Conservation (phyloP, 2,797 vertebrate species). For the Denticeps clupeoides region DNA sequence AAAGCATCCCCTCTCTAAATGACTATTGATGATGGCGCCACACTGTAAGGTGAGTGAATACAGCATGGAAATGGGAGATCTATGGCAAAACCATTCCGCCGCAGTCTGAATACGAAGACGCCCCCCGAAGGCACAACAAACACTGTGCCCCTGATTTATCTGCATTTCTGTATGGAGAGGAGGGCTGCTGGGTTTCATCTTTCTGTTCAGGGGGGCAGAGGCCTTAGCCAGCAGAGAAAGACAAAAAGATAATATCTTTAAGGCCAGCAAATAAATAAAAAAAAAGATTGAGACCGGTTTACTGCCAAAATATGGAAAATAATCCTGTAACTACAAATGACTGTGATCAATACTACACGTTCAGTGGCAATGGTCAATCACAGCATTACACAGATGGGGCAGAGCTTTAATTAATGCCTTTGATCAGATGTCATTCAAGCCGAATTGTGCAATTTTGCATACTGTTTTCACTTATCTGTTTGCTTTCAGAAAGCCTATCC, state of each 20-base stretch:
- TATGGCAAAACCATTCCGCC: conserved; percentile 23
- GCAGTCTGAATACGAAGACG: conserved; percentile 28
- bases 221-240: not conserved
- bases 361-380: not conserved
- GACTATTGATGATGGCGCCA: conserved; percentile 66
- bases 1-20: conserved; percentile 56
- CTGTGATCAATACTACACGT: conserved; percentile 6
- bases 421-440: conserved; percentile 6
- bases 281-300: no score
- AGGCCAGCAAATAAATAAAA: no score
- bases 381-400: conserved; percentile 3
- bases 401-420: conserved; percentile 13
- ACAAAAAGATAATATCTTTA: conserved; percentile 21
- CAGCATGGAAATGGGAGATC: conserved; percentile 38
- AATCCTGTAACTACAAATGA: conserved; percentile 14
- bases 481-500: conserved; percentile 23
- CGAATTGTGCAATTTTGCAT: conserved; percentile 11
- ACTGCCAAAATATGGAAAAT: no score
- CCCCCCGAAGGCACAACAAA: conserved; percentile 14
- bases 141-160: conserved; percentile 18
- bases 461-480: conserved; percentile 16
- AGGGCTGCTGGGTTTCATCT: not conserved
- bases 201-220: not conserved
- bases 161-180: conserved; percentile 13
- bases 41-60: conserved; percentile 51